Evolutionary conservation across 2,797 vertebrate genomes (phyloP), one percentile per base, ranked within the genome.

Genomic region (Bradypus variegatus): DNA sequence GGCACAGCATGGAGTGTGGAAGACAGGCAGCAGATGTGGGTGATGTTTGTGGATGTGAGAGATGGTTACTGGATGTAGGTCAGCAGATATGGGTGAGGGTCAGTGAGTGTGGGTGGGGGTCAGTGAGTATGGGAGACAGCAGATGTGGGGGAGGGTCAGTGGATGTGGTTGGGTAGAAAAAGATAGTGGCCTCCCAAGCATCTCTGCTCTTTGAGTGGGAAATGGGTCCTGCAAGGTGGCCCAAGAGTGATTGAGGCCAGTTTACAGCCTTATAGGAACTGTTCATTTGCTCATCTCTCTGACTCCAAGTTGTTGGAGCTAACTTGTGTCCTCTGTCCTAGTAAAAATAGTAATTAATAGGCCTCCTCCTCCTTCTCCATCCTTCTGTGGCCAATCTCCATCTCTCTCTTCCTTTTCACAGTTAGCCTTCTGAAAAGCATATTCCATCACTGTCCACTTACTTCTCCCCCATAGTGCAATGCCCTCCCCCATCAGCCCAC

Each of bases 401-500:
- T 27, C 33, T 38, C 72, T 73, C 2, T 0, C 48, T 75, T 75
- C 14, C 15, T 88, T 14, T 77, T 38, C 76, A 38, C 10, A 69
- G 13, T n/a, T 48, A 64, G 2, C 50, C 69, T 60, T 33, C 19
- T 19, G 14, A 25, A 36, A 23, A 69, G 11, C 25, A 5, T 58
- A 4, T 12, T 13, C 25, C 29, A 15, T 86, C 29, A 3, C 64
- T n/a, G 86, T 81, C 62, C 13, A 18, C 80, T 33, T 38, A 75
- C 21, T 90, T 41, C 70, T 53, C 27, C 6, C 3, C 2, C 62
- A 33, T 1, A 21, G 25, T 64, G 11, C 16, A 8, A n/a, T 5
- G 3, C 31, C n/a, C 69, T 25, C 15, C 16, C 38, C 3, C 4
- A 23, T 16, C 1, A 8, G 8, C 41, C 41, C 0, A 19, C 7